Percentiles rank a stretch among this genome's conserved stretches.
Evolutionary conservation across 1,140 invertebrate species (phyloP).

Genomic region (Drosophila ananassae): DNA sequence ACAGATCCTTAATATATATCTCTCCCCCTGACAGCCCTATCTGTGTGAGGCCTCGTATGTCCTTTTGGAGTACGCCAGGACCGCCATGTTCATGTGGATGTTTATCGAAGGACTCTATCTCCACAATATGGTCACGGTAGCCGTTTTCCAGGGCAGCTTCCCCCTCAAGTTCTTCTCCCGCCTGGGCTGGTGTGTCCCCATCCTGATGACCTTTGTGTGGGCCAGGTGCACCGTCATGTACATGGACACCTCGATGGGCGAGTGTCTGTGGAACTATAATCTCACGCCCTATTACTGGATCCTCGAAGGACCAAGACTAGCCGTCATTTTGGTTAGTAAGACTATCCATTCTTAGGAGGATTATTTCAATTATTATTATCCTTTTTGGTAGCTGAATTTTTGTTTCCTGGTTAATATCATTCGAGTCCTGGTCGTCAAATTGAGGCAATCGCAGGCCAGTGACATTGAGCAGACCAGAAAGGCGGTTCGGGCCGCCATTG

Average conservation of each 20-base stretch:
- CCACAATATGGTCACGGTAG: slow-evolving; percentile 93
- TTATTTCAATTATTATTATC: not conserved
- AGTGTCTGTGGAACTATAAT: slow-evolving; percentile 94
- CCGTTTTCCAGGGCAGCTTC: slow-evolving; percentile 91
- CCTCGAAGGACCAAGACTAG: slow-evolving; percentile 91
- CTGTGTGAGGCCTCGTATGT: slow-evolving; percentile 92
- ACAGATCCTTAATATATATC: not conserved
- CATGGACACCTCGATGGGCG: slow-evolving; percentile 82
- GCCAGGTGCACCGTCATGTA: slow-evolving; percentile 87
- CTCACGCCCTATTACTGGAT: slow-evolving; percentile 93
- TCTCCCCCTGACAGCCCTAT: slow-evolving; percentile 86
- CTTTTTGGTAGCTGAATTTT: slow-evolving; percentile 88
- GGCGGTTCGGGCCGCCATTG: slow-evolving; percentile 91
- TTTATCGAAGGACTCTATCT: slow-evolving; percentile 95
- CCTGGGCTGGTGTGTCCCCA: slow-evolving; percentile 92
- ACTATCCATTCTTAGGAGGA: not conserved
- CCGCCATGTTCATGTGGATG: slow-evolving; percentile 98
- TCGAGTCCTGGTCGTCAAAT: slow-evolving; percentile 92
- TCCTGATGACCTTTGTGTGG: slow-evolving; percentile 90
- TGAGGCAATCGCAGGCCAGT: slow-evolving; percentile 90
- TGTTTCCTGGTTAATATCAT: slow-evolving; percentile 94
- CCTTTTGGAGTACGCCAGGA: slow-evolving; percentile 93
- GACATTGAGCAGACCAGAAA: slow-evolving; percentile 93
- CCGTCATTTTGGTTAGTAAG: slow-evolving; percentile 87
- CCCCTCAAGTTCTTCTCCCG: slow-evolving; percentile 89